Evolutionary conservation across 2,797 vertebrate species (phyloP).

Genomic region (Chaenodraco wilsoni): DNA sequence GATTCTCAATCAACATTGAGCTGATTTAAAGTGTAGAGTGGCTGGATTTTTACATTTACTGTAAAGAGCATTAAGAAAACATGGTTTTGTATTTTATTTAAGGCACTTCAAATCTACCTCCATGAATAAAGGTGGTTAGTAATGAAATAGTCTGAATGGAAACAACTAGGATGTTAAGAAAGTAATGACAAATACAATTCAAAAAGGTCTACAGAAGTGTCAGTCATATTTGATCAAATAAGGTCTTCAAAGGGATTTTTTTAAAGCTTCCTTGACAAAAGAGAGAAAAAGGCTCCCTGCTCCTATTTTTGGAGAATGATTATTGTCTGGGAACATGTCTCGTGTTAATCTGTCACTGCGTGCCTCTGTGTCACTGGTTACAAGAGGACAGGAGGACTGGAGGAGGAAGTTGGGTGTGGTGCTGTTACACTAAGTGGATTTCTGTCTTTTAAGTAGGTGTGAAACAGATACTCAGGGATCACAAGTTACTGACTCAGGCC

Average conservation of each 20-base stretch:
- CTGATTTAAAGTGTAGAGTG: background rate
- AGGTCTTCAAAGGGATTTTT: slow-evolving; percentile 12
- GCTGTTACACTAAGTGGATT: slow-evolving; percentile 45
- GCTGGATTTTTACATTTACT: background rate
- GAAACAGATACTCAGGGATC: slow-evolving; percentile 37
- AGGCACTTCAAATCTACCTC: background rate
- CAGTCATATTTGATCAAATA: background rate
- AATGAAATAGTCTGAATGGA: background rate
- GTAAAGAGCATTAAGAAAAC: background rate
- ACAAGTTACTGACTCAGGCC: slow-evolving; percentile 2
- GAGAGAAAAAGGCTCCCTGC: background rate
- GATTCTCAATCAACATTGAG: background rate
- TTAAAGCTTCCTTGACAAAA: slow-evolving; percentile 26
- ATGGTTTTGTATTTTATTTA: background rate
- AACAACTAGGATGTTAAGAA: background rate
- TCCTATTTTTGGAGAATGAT: slow-evolving; percentile 32
- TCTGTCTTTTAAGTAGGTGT: slow-evolving; percentile 37
- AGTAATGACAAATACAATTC: background rate
- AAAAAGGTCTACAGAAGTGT: background rate
- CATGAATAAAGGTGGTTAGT: background rate
- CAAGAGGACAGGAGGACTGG: slow-evolving; percentile 39
- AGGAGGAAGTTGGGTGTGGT: background rate
- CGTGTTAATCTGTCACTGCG: slow-evolving; percentile 2
- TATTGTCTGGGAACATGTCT: slow-evolving; percentile 34
- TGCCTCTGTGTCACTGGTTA: slow-evolving; percentile 55